A percentile compares a stretch with the other conserved stretches of the same genome.
Evolutionary conservation across 2,113 vertebrate species (phyloP).

Genomic region (Carassius auratus): DNA sequence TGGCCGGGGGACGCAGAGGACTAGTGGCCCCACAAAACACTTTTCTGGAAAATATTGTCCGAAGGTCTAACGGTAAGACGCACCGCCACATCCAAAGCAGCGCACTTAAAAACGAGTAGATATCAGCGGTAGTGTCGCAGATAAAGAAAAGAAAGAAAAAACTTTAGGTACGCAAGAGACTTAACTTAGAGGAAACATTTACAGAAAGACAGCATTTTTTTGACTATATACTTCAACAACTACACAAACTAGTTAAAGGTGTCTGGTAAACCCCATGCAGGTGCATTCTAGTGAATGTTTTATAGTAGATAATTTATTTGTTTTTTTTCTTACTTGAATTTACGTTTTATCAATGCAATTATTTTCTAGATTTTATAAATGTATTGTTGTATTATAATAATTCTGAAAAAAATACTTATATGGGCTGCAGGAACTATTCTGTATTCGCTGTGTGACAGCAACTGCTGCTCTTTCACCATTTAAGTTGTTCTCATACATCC

Average conservation of each 20-base stretch:
- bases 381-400: not conserved
- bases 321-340: too few species aligned
- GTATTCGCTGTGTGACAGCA: not conserved
- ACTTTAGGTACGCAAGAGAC: not conserved
- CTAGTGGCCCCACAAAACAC: too few species aligned
- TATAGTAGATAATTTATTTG: not conserved
- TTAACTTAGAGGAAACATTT: not conserved
- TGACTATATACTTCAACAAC: not conserved
- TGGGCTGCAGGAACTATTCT: not conserved
- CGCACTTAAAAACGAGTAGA: not conserved
- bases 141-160: not conserved
- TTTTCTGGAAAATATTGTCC: too few species aligned
- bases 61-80: too few species aligned
- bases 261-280: not conserved
- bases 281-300: not conserved
- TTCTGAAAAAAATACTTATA: not conserved
- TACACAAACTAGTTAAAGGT: not conserved
- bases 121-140: slow-evolving; percentile 19
- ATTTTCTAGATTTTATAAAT: not conserved
- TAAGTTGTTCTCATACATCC: not conserved
- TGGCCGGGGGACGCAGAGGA: too few species aligned
- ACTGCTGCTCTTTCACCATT: not conserved
- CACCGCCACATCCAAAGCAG: slow-evolving; percentile 39
- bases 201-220: not conserved
- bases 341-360: not conserved